These are phyloP conservation scores for Cyclina sinensis DNA, from an alignment of 1,140 invertebrate species.

Conservation along the genomic window DNA sequence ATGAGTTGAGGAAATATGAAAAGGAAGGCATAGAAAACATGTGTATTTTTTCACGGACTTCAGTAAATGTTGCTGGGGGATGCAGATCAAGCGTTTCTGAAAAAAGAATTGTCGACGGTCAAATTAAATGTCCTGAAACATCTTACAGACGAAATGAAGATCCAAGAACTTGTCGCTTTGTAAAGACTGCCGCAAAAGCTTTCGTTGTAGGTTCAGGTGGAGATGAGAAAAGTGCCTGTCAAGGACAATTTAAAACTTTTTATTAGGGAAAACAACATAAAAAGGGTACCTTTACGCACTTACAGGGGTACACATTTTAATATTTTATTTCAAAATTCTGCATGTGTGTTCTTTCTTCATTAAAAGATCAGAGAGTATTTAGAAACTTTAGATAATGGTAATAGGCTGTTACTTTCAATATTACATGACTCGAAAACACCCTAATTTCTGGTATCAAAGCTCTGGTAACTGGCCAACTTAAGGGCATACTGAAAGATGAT, in stretches of 20 bases:
- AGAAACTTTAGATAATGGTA: neutral
- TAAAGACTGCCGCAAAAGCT: constrained; percentile 43
- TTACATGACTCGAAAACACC: neutral
- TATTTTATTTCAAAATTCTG: constrained; percentile 50
- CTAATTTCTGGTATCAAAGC: neutral
- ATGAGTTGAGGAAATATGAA: neutral
- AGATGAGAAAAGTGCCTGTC: constrained; percentile 47
- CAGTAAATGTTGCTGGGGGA: constrained; percentile 11
- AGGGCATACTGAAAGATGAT: constrained; percentile 26
- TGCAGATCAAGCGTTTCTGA: neutral
- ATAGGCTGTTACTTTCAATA: neutral
- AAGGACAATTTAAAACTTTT: constrained; percentile 34
- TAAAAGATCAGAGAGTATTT: constrained; percentile 24
- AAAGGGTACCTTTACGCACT: neutral
- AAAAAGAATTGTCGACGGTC: neutral
- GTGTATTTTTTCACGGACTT: constrained; percentile 8
- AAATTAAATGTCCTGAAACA: neutral
- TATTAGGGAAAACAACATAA: constrained; percentile 3
- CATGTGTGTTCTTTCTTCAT: constrained; percentile 37
- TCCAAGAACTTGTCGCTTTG: constrained; percentile 25
- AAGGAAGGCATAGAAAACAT: neutral
- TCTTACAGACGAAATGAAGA: neutral
- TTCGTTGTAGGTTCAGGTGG: constrained; percentile 36
- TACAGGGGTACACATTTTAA: constrained; percentile 42
- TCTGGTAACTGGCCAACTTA: constrained; percentile 20